Conservation (phyloP, 2,797 vertebrate species). For the Sardinella longiceps region DNA sequence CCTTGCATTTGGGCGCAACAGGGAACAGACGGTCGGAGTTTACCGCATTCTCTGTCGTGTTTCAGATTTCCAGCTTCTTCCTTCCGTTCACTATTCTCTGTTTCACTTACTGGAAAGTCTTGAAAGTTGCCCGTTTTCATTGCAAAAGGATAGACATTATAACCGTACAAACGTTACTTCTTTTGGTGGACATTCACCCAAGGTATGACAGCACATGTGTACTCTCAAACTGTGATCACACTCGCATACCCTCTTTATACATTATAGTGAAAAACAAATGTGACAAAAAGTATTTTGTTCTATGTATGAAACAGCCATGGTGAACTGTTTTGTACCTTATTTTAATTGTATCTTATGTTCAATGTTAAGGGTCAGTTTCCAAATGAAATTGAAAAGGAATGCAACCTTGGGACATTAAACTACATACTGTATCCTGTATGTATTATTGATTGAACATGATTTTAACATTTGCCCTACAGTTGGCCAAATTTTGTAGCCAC, state of each 20-base stretch:
- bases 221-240: background rate
- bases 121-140: constrained; percentile 80
- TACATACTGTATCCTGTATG: background rate
- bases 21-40: constrained; percentile 60
- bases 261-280: background rate
- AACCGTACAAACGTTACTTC: constrained; percentile 80
- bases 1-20: constrained; percentile 64
- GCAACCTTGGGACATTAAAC: background rate
- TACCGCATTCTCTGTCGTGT: constrained; percentile 73
- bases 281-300: background rate
- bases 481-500: too few relatives aligned
- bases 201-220: constrained; percentile 56
- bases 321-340: background rate
- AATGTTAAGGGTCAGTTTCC: background rate
- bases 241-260: background rate
- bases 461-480: background rate
- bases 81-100: constrained; percentile 77
- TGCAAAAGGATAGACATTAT: constrained; percentile 81
- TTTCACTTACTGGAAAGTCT: constrained; percentile 79
- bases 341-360: background rate
- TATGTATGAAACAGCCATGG: background rate
- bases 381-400: background rate
- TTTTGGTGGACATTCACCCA: constrained; percentile 81
- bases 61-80: constrained; percentile 76
- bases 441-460: background rate